These are phyloP conservation scores for Zaprionus ghesquierei DNA, from an alignment of 1,140 invertebrate genomes.

Conservation along the genomic window DNA sequence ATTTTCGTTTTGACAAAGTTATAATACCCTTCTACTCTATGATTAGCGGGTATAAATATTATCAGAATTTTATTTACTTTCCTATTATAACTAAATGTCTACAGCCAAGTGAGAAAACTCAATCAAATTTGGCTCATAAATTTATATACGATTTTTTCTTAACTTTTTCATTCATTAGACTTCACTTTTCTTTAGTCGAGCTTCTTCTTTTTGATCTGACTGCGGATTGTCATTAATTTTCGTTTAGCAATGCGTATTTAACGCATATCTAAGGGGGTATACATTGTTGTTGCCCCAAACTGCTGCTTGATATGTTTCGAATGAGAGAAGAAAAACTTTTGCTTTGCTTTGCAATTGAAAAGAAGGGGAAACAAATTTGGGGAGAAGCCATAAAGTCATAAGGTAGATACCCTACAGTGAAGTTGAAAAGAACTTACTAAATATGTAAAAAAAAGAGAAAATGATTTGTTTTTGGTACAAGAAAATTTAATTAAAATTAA, in stretches of 20 bases:
- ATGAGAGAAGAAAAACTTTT: not conserved
- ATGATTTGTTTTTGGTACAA: no score
- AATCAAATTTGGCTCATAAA: no score
- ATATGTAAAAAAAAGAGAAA: no score
- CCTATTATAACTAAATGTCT: no score
- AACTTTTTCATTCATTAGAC: not conserved
- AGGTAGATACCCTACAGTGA: not conserved
- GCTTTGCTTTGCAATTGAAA: not conserved
- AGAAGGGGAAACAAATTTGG: not conserved
- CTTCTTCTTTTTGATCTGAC: not conserved
- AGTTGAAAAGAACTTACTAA: not conserved
- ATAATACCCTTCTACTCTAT: no score
- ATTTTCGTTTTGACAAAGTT: no score
- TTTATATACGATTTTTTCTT: not conserved
- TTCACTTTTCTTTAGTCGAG: not conserved
- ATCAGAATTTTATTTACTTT: no score
- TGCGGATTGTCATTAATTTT: not conserved
- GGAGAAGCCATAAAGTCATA: not conserved
- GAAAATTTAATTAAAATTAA: no score
- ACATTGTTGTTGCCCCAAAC: not conserved
- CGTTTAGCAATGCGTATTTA: slow-evolving; percentile 1
- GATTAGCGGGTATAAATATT: no score
- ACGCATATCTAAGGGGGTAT: not conserved
- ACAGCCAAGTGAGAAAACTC: no score
- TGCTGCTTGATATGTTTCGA: not conserved